phyloP scores from a whole-genome alignment of 2,113 vertebrate genomes.

The Galemys pyrenaicus region DNA sequence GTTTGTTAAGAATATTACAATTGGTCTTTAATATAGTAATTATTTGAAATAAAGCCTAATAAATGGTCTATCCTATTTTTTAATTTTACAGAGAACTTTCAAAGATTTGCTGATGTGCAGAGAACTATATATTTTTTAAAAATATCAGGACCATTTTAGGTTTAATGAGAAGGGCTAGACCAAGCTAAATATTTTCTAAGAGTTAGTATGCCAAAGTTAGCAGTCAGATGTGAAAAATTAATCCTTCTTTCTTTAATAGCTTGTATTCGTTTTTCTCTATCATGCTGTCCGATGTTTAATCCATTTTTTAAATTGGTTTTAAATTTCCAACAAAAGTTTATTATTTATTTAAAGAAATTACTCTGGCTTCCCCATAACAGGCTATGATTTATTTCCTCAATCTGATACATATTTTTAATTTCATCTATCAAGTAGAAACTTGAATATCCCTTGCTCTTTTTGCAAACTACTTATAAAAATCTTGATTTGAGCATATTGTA shows the following conservation, averaged over 20 bases:
- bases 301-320: background rate
- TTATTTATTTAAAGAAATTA: background rate
- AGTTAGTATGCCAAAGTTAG: background rate
- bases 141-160: background rate
- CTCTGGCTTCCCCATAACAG: background rate
- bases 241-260: background rate
- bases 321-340: conserved; percentile 6
- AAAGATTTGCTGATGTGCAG: background rate
- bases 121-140: background rate
- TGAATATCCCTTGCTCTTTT: background rate
- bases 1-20: background rate
- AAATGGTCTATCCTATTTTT: background rate
- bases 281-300: background rate
- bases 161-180: background rate
- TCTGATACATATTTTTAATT: conserved; percentile 2
- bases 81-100: background rate
- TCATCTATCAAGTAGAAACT: background rate
- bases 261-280: background rate
- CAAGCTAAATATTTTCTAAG: background rate
- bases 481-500: background rate
- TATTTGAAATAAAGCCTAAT: background rate
- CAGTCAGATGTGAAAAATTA: background rate
- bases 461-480: background rate
- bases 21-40: background rate
- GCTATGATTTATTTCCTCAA: background rate